Percentiles rank a stretch among this genome's conserved stretches.
Evolutionary conservation across 2,113 vertebrate genomes (phyloP).

Genomic region (Zosterops lateralis): DNA sequence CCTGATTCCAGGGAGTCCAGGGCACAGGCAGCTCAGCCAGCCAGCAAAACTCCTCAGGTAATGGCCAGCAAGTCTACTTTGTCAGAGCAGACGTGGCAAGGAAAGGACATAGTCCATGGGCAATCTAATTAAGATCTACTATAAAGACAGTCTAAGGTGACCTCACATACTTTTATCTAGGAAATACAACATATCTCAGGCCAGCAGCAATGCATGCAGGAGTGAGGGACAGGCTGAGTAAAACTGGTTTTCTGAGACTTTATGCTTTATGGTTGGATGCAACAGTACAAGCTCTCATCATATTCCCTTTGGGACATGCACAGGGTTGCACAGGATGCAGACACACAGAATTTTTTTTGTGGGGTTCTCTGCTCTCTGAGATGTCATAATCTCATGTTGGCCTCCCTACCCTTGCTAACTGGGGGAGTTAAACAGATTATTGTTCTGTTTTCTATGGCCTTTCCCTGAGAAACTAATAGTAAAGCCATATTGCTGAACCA

Average conservation of each 20-base stretch:
- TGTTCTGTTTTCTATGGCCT: neutral
- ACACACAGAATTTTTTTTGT: neutral
- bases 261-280: neutral
- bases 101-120: neutral
- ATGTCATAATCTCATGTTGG: neutral
- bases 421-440: neutral
- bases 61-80: neutral
- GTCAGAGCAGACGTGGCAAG: neutral
- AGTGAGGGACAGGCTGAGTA: neutral
- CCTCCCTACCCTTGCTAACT: neutral
- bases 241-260: neutral
- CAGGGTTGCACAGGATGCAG: neutral
- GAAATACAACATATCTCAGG: neutral
- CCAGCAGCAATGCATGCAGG: neutral
- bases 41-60: neutral
- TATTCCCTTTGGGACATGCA: neutral
- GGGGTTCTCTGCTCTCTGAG: neutral
- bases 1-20: neutral
- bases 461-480: neutral
- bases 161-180: neutral
- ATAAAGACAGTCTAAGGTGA: neutral
- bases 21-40: neutral
- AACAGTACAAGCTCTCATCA: neutral
- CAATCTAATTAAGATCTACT: neutral
- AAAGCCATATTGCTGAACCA: neutral